Percentiles rank a stretch among this genome's conserved stretches.
Evolutionary conservation across 1,140 invertebrate genomes (phyloP).

Genomic region (Zaprionus inermis): DNA sequence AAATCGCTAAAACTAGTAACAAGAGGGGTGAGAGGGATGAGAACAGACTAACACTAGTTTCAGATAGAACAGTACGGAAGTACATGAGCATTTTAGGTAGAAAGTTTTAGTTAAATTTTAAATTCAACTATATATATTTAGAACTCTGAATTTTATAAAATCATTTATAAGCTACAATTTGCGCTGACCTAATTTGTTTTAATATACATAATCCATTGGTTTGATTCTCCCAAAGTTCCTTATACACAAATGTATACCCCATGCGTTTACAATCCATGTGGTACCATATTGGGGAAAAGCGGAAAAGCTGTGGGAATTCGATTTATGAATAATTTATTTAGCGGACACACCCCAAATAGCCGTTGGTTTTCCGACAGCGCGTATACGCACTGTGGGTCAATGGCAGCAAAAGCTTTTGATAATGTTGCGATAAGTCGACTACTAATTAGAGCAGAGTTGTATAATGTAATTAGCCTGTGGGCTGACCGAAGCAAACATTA

Average conservation of each 20-base stretch:
- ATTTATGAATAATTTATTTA: constrained; percentile 37
- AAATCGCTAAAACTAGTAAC: constrained; percentile 45
- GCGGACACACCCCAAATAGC: constrained; percentile 21
- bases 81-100: not conserved
- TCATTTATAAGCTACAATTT: not conserved
- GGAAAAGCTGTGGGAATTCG: constrained; percentile 5
- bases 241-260: not conserved
- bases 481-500: not conserved
- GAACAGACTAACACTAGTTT: not conserved
- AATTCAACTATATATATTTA: too few species aligned
- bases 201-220: not conserved
- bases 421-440: constrained; percentile 27
- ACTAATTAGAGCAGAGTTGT: constrained; percentile 36
- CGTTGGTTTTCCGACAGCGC: not conserved
- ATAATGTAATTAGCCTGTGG: constrained; percentile 24
- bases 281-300: constrained; percentile 18
- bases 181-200: not conserved
- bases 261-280: constrained; percentile 11
- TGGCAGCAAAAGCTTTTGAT: constrained; percentile 28
- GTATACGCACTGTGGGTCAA: constrained; percentile 36
- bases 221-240: not conserved
- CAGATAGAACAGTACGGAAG: too few species aligned
- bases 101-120: too few species aligned
- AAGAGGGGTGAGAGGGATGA: not conserved
- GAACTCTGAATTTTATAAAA: too few species aligned